Conservation (phyloP, 2,797 vertebrate genomes). For the Hapalemur alaotrensis region DNA sequence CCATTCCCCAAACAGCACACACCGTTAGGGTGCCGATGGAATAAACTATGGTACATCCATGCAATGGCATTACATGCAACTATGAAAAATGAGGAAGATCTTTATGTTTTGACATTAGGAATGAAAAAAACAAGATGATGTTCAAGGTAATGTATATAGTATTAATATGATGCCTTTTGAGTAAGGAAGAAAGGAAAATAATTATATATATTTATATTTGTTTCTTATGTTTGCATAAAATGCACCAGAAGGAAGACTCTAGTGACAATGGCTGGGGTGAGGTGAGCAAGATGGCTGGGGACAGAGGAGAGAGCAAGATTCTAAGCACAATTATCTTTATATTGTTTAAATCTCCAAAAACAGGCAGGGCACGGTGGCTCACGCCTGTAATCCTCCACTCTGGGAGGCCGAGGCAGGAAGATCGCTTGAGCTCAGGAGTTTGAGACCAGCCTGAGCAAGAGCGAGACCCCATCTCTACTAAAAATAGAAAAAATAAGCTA, state of each 20-base stretch:
- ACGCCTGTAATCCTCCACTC: no score
- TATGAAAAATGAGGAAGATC: not conserved
- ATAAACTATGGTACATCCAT: not conserved
- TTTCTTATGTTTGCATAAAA: not conserved
- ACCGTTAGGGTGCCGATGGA: not conserved
- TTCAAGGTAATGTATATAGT: not conserved
- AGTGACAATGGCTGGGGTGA: not conserved
- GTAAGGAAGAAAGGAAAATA: slow-evolving; percentile 1
- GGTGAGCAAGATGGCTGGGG: not conserved
- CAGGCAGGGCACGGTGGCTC: no score
- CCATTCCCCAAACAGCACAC: no score
- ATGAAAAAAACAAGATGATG: not conserved
- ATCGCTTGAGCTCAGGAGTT: no score
- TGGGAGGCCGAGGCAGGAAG: no score
- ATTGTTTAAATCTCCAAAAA: not conserved
- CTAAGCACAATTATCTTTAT: not conserved
- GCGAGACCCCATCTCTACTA: no score
- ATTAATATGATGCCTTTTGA: not conserved
- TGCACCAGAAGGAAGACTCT: not conserved
- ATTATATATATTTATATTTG: not conserved
- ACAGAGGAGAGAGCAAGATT: not conserved
- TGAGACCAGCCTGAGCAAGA: no score
- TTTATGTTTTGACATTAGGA: not conserved
- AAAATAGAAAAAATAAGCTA: no score
- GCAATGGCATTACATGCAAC: not conserved